Conservation (phyloP, 2,113 vertebrate genomes). For the Paraplagusia blochii region DNA sequence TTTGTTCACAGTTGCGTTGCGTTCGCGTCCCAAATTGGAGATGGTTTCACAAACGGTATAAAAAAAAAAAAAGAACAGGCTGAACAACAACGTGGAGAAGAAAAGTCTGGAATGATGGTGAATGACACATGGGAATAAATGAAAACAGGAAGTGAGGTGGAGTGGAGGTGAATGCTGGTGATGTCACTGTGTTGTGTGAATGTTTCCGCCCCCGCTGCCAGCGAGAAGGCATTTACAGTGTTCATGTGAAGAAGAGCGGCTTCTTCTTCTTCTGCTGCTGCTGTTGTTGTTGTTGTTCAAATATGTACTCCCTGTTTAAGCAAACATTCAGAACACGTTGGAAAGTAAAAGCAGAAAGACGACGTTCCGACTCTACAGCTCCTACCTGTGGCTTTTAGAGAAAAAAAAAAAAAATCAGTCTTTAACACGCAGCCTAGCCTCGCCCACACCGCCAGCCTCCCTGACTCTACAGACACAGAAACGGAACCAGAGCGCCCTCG, state of each 20-base stretch:
- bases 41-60: neutral
- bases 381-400: no score
- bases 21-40: neutral
- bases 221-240: constrained; percentile 18
- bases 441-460: neutral
- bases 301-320: constrained; percentile 49
- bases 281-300: no score
- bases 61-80: neutral
- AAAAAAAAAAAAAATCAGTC: no score
- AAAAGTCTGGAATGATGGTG: constrained; percentile 7
- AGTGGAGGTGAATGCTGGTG: constrained; percentile 52
- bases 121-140: neutral
- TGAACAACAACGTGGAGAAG: neutral
- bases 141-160: neutral
- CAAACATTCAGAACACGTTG: constrained; percentile 1
- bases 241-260: constrained; percentile 7
- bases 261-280: constrained; percentile 23
- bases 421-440: neutral
- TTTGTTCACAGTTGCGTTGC: no score
- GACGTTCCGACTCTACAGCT: neutral
- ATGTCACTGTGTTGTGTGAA: constrained; percentile 15
- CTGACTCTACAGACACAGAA: neutral
- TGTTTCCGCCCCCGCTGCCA: constrained; percentile 6
- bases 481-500: no score
- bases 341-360: constrained; percentile 1